These are phyloP conservation scores for Prionace glauca DNA, from an alignment of 2,797 vertebrate species.

Conservation along the genomic window DNA sequence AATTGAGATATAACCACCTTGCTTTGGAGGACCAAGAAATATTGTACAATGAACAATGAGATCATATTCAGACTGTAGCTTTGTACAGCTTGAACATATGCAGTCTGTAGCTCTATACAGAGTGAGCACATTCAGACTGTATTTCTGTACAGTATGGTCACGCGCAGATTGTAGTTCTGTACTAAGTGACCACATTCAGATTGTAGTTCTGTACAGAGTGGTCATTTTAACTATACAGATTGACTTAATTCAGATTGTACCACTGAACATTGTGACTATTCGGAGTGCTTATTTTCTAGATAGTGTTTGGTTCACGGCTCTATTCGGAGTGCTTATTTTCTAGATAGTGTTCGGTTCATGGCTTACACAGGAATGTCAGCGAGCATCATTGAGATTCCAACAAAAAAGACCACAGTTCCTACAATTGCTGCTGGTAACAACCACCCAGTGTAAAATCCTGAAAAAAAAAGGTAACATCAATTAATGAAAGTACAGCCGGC, in stretches of 20 bases:
- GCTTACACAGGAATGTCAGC: conserved; percentile 61
- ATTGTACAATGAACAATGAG: not conserved
- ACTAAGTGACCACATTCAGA: too few relatives aligned
- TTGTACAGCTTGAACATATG: not conserved
- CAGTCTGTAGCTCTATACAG: not conserved
- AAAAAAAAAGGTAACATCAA: not conserved
- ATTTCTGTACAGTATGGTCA: not conserved
- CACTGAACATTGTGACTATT: not conserved
- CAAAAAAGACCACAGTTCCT: conserved; percentile 58
- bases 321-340: not conserved
- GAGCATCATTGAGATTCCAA: conserved; percentile 54
- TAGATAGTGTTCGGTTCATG: not conserved
- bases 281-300: too few relatives aligned
- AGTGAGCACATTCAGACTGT: not conserved
- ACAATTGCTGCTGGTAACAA: conserved; percentile 57
- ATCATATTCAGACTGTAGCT: not conserved
- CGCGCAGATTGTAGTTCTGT: not conserved
- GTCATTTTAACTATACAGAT: not conserved
- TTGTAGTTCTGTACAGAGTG: not conserved
- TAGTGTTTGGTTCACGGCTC: conserved; percentile 44
- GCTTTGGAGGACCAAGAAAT: too few relatives aligned
- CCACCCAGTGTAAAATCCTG: conserved; percentile 71
- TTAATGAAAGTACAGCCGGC: not conserved
- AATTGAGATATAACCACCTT: not conserved
- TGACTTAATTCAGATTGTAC: not conserved